Evolutionary conservation across 2,113 vertebrate genomes (phyloP), one percentile per base, ranked within the genome.

Genomic region (Beaufortia kweichowensis): DNA sequence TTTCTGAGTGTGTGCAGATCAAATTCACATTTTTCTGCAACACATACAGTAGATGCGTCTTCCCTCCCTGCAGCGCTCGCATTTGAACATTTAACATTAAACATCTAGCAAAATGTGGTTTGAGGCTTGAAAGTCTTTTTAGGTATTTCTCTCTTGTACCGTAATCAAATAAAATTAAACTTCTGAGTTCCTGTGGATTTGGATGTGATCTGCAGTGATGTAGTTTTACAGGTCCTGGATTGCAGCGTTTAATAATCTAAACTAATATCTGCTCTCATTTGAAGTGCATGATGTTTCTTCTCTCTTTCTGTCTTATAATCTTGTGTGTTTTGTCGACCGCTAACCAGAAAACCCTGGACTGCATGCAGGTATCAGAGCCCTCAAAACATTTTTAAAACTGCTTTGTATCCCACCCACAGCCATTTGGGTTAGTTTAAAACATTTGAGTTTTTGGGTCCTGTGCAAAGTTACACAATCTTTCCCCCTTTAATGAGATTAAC

Each of bases 331-430:
- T 85, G 78, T 66, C 76, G 53, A 48, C 89, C 86, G 85, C 85
- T 87, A 82, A 86, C 91, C 92, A 98, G 97, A 95, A 88, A 87
- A 94, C 96, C 87, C 89, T 98, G 96, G 96, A 99, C 92, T 95
- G 93, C 92, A 97, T 99, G 95, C 96, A 98, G 97, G 96, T 98
- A 98, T 77, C 86, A 75, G 33, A 71, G n/a, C 9, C 19, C 48
- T 24, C 10, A 46, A 66, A 46, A 14, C 65, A 46, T 6, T 3
- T 17, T 23, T 14, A 46, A 1, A 46, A 9, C 14, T 39, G 5
- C 15, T 61, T 4, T 26, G 14, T 31, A 26, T 43, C 69, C 23
- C 12, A 46, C n/a, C 4, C 3, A 14, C n/a, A n/a, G 3, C 43
- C 43, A n/a, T n/a, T n/a, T n/a, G n/a, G n/a, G n/a, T n/a, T n/a